Evolutionary conservation across 2,888 invertebrate genomes (phyloP), one percentile per base, ranked within the genome.

Genomic region (Pollenia griseotomentosa): DNA sequence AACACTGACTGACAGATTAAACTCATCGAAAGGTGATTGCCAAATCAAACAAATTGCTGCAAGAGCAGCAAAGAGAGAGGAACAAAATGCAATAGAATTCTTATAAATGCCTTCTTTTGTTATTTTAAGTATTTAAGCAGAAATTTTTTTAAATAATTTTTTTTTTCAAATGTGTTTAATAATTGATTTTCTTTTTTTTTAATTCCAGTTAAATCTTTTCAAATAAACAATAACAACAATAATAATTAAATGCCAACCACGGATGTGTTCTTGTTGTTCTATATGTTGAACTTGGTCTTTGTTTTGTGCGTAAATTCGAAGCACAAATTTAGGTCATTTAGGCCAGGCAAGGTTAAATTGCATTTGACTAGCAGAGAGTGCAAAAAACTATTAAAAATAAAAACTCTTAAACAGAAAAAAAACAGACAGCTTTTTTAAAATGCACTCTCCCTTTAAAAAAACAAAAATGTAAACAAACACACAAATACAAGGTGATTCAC

Each of bases 11-110:
- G 65, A 74, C 48, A 70, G 65, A 73, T 65, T 81, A 55, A 65
- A 73, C 63, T 86, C 83, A 79, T 83, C 65, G 63, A 82, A 74
- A 86, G 83, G 83, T 83, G 63, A 71, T 65, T 82, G 78, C 10
- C 80, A 70, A 46, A 14, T 44, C 53, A 40, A 9, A 40, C 40
- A 59, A 19, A 57, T 42, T 53, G 66, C 33, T 33, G 16, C 66
- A 9, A 44, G 59, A 46, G n/a, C 1, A 2, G 42, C 40, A 71
- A 16, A 19, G 42, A 19, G 19, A 19, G 33, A 8, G 19, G 19
- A 6, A 46, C 65, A 51, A 65, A 57, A 53, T 33, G 46, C n/a
- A 46, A 11, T 65, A 71, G 83, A 87, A 87, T 77, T 81, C 86
- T 83, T 87, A 87, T 65, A 87, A 87, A 78, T 87, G 83, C 59